These are phyloP conservation scores for Polylopha cassiicola DNA, from an alignment of 2,888 invertebrate species.

Conservation along the genomic window DNA sequence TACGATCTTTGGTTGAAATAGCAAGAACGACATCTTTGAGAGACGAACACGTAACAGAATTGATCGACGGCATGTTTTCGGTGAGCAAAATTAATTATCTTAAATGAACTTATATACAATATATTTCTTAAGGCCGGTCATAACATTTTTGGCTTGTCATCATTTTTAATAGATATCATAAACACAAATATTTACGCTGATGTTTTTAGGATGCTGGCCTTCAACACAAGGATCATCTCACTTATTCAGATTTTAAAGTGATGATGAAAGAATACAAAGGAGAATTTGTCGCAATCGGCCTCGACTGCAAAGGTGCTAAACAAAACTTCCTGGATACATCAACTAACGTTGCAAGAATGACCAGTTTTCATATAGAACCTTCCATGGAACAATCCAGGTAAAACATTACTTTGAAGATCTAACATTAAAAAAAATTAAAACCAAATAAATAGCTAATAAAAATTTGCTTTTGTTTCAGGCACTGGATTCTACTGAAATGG, in stretches of 20 bases:
- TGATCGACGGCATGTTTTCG: slow-evolving; percentile 96
- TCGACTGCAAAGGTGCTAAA: slow-evolving; percentile 96
- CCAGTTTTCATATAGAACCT: slow-evolving; percentile 93
- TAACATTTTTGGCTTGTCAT: no score
- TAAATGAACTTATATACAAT: no score
- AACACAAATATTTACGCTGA: not conserved
- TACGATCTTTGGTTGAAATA: slow-evolving; percentile 94
- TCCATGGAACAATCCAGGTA: slow-evolving; percentile 81
- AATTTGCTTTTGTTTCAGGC: slow-evolving; percentile 51
- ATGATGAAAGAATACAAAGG: slow-evolving; percentile 99
- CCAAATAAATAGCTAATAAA: not conserved
- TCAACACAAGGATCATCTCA: slow-evolving; percentile 92
- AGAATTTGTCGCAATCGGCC: slow-evolving; percentile 94
- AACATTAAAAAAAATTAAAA: not conserved
- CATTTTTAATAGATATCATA: no score
- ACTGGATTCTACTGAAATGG: slow-evolving; percentile 87
- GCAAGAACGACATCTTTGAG: slow-evolving; percentile 93
- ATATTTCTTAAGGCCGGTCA: no score
- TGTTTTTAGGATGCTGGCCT: slow-evolving; percentile 87
- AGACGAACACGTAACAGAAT: slow-evolving; percentile 92
- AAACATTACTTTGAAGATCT: not conserved
- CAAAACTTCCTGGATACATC: slow-evolving; percentile 96
- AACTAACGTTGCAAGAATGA: slow-evolving; percentile 96
- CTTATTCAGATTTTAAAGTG: slow-evolving; percentile 93
- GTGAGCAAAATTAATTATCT: no score